Conservation (phyloP, 2,113 vertebrate species). For the Pygoscelis adeliae region DNA sequence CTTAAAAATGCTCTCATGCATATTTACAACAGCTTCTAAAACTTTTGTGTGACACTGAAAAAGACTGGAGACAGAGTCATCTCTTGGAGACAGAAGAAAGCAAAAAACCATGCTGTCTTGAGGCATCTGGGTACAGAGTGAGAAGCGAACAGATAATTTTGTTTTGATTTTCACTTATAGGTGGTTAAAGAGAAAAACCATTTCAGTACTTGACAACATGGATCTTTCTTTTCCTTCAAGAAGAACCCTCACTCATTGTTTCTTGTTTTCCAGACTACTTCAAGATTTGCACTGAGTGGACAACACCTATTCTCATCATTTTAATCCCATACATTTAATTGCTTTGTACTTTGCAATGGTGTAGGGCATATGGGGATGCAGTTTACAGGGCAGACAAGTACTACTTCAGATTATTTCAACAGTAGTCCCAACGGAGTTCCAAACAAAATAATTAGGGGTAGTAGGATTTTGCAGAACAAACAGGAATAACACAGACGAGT, state of each 20-base stretch:
- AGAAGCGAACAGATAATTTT: neutral
- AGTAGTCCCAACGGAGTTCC: neutral
- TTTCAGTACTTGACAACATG: neutral
- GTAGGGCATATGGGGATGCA: neutral
- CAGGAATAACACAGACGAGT: neutral
- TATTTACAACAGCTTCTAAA: neutral
- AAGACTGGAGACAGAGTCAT: neutral
- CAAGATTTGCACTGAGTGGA: neutral
- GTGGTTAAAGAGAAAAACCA: neutral
- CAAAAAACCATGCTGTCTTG: neutral
- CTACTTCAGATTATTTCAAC: neutral
- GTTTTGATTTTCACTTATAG: neutral
- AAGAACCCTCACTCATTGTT: neutral
- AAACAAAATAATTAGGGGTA: neutral
- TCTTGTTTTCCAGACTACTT: neutral
- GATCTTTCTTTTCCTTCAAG: neutral
- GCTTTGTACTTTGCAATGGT: neutral
- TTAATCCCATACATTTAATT: neutral
- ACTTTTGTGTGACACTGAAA: neutral
- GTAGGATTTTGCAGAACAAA: neutral
- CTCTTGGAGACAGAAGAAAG: neutral
- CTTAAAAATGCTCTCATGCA: neutral
- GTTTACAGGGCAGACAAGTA: neutral
- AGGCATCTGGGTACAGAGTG: neutral
- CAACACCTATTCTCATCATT: neutral